Percentiles rank a stretch among this genome's conserved stretches.
Conservation (phyloP, 2,888 invertebrate genomes). For the Mactromeris polynyma region DNA sequence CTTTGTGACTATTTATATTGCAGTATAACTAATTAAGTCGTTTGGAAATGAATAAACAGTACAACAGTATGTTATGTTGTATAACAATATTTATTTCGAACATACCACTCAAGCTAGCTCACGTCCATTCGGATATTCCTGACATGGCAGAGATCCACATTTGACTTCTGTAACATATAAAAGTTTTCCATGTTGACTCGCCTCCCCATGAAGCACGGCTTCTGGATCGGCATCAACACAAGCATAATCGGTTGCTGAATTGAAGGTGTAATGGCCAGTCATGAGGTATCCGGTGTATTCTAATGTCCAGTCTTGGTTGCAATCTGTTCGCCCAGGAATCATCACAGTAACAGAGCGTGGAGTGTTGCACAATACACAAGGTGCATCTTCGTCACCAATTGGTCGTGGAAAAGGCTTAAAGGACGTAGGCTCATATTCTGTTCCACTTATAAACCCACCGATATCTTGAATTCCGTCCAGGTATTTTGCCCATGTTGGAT, state of each 20-base stretch:
- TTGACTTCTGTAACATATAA: slow-evolving; percentile 34
- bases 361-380: no score
- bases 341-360: no score
- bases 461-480: slow-evolving; percentile 27
- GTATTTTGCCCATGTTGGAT: slow-evolving; percentile 46
- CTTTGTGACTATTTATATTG: no score
- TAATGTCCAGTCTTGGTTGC: slow-evolving; percentile 43
- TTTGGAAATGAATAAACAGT: no score
- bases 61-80: no score
- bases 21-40: no score
- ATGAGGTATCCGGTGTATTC: slow-evolving; percentile 52
- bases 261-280: slow-evolving; percentile 17
- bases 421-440: slow-evolving; percentile 16
- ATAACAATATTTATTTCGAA: slow-evolving; percentile 48
- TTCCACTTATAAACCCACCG: slow-evolving; percentile 28
- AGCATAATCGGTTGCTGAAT: slow-evolving; percentile 8
- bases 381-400: background rate
- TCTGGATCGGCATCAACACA: slow-evolving; percentile 51
- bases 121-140: no score
- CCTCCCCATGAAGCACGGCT: slow-evolving; percentile 26
- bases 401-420: background rate
- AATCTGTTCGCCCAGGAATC: slow-evolving; percentile 28
- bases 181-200: slow-evolving; percentile 21
- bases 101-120: slow-evolving; percentile 49
- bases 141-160: no score